Percentiles rank a stretch among this genome's conserved stretches.
phyloP scores from a whole-genome alignment of 2,888 invertebrate species.

The Dromius quadrimaculatus region DNA sequence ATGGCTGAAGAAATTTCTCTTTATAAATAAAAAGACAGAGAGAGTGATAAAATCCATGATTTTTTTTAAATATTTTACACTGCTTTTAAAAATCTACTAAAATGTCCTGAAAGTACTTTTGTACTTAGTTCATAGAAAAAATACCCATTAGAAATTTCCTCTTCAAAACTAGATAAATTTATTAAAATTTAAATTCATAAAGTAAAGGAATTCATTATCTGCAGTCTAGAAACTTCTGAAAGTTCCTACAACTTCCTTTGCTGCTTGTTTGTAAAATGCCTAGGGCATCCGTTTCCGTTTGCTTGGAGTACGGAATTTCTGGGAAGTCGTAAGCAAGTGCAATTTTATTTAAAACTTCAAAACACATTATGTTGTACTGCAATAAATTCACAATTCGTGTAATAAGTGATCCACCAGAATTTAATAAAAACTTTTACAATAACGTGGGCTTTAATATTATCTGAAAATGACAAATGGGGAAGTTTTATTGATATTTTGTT shows the following conservation, averaged over 20 bases:
- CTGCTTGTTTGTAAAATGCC: constrained; percentile 41
- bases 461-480: no score
- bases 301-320: constrained; percentile 3
- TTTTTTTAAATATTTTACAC: no score
- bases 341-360: constrained; percentile 40
- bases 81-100: no score
- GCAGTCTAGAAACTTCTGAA: constrained; percentile 24
- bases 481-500: no score
- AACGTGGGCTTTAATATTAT: no score
- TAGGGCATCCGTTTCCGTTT: constrained; percentile 20
- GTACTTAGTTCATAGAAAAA: no score
- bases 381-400: constrained; percentile 32
- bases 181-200: constrained; percentile 30
- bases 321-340: constrained; percentile 22
- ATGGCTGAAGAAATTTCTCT: no score
- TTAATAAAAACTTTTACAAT: constrained; percentile 25
- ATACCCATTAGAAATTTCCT: no score
- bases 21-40: no score
- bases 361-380: constrained; percentile 28
- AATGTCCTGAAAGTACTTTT: no score
- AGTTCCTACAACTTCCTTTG: constrained; percentile 28
- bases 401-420: constrained; percentile 18
- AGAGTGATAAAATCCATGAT: no score
- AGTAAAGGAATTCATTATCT: constrained; percentile 27
- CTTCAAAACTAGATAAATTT: constrained; percentile 21